These are phyloP conservation scores for Esox lucius DNA, from an alignment of 2,797 vertebrate genomes.

Conservation along the genomic window DNA sequence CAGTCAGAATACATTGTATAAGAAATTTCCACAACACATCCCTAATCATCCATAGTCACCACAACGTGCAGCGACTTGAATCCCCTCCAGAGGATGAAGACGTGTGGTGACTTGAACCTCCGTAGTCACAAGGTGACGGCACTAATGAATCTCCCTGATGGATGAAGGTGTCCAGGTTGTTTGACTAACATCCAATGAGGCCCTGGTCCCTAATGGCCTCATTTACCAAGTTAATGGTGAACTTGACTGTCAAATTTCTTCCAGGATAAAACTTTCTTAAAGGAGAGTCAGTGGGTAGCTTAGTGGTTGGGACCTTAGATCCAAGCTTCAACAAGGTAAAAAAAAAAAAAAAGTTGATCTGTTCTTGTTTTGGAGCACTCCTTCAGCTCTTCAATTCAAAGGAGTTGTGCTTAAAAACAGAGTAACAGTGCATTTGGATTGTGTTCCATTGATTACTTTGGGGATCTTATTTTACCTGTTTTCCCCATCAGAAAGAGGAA, in stretches of 20 bases:
- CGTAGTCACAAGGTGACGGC: constrained; percentile 38
- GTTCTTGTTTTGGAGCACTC: too few relatives aligned
- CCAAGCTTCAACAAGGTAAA: too few relatives aligned
- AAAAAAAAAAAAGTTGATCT: too few relatives aligned
- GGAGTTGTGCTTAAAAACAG: too few relatives aligned
- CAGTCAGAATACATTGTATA: too few relatives aligned
- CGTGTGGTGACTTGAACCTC: constrained; percentile 1
- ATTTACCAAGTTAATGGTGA: constrained; percentile 38
- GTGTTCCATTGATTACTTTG: background rate
- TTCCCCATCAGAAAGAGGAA: constrained; percentile 84
- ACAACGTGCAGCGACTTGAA: constrained; percentile 53
- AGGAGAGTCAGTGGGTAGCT: too few relatives aligned
- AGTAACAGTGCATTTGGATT: too few relatives aligned
- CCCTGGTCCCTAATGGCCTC: constrained; percentile 34
- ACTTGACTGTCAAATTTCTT: background rate
- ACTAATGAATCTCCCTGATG: constrained; percentile 53
- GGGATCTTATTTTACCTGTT: background rate
- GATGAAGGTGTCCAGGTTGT: constrained; percentile 24
- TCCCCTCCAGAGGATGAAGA: background rate
- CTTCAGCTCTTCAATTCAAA: too few relatives aligned
- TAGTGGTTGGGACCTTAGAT: too few relatives aligned
- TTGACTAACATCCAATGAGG: background rate
- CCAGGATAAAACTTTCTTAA: constrained; percentile 8
- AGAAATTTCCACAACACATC: too few relatives aligned
- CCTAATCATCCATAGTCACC: constrained; percentile 28